Conservation (phyloP, 2,888 invertebrate species). For the Drosophila picticornis region DNA sequence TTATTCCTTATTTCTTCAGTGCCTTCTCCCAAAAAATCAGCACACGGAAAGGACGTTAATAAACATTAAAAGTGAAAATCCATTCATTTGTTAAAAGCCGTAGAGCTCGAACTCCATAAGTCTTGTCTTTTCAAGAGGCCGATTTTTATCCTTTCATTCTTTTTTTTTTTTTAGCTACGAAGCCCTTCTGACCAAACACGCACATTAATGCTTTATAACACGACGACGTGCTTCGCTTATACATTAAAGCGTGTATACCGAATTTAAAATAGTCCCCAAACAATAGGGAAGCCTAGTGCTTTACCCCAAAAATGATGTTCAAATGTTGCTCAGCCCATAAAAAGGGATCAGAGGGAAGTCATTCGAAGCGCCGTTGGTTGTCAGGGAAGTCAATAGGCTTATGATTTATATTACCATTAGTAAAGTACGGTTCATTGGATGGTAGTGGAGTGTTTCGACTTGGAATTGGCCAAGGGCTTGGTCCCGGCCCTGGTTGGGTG, state of each 20-base stretch:
- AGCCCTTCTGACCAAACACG: conserved; percentile 61
- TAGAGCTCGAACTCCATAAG: not conserved
- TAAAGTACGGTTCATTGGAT: conserved; percentile 60
- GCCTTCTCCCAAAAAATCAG: conserved; percentile 24
- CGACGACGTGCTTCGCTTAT: conserved; percentile 58
- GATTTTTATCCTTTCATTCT: conserved; percentile 10
- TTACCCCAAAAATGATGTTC: conserved; percentile 36
- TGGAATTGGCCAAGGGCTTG: not conserved
- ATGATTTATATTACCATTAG: conserved; percentile 78
- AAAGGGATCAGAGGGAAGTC: conserved; percentile 72
- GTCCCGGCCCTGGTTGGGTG: not conserved
- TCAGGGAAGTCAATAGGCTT: conserved; percentile 71
- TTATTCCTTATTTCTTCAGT: not conserved
- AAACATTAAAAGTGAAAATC: conserved; percentile 14
- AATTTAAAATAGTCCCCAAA: conserved; percentile 53
- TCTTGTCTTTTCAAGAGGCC: conserved; percentile 4
- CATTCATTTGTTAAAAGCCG: conserved; percentile 40
- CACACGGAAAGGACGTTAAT: conserved; percentile 8
- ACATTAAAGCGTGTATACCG: conserved; percentile 41
- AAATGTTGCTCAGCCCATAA: conserved; percentile 71
- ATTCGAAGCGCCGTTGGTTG: conserved; percentile 33
- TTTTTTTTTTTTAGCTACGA: conserved; percentile 26
- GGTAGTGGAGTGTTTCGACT: conserved; percentile 5
- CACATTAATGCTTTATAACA: conserved; percentile 61
- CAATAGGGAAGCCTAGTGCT: conserved; percentile 1